Evolutionary conservation across 2,888 invertebrate species (phyloP).

Genomic region (Tenthredo mesomela): DNA sequence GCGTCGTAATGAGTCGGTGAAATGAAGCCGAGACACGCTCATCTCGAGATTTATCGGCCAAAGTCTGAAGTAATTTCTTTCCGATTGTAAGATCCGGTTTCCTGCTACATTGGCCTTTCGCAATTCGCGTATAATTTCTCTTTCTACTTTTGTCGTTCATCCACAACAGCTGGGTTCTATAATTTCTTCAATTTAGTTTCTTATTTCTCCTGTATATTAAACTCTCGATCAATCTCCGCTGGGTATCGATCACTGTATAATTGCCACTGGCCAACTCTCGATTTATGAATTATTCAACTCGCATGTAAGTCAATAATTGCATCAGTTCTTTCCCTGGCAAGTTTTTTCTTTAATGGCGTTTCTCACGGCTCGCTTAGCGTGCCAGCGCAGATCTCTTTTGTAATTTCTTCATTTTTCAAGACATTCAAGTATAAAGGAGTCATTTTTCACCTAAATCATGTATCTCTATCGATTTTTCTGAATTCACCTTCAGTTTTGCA

Average conservation of each 20-base stretch:
- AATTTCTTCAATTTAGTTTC: not conserved
- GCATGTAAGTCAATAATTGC: not conserved
- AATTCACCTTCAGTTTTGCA: not conserved
- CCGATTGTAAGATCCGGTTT: constrained; percentile 48
- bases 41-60: constrained; percentile 39
- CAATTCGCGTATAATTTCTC: not conserved
- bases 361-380: not conserved
- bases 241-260: not conserved
- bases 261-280: not conserved
- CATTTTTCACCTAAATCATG: not conserved
- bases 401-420: not conserved
- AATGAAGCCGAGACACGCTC: constrained; percentile 45
- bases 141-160: not conserved
- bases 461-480: not conserved
- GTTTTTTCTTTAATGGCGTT: not conserved
- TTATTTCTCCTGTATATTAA: not conserved
- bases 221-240: not conserved
- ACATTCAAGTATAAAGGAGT: not conserved
- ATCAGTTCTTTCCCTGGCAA: not conserved
- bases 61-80: constrained; percentile 39
- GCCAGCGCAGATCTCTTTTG: not conserved
- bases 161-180: not conserved
- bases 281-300: constrained; percentile 20
- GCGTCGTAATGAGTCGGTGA: constrained; percentile 59
- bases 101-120: not conserved